Conservation (phyloP, 2,797 vertebrate genomes). For the Chelidonichthys spinosus region DNA sequence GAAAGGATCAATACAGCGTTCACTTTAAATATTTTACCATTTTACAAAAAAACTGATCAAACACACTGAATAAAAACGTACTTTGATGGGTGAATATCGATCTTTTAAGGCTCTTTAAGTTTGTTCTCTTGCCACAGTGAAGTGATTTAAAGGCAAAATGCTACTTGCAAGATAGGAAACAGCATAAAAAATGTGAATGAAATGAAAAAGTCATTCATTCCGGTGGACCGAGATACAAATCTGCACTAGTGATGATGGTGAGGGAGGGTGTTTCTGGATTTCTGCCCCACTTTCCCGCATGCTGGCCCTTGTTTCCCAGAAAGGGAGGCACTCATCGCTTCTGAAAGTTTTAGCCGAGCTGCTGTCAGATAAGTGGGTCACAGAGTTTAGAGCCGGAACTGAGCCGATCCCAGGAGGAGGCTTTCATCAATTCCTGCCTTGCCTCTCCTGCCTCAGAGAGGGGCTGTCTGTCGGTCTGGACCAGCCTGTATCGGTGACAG, state of each 20-base stretch:
- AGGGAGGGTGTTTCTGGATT: slow-evolving; percentile 2
- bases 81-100: not conserved
- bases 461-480: slow-evolving; percentile 40
- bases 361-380: slow-evolving; percentile 76
- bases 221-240: slow-evolving; percentile 6
- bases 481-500: slow-evolving; percentile 30
- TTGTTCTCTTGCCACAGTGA: slow-evolving; percentile 12
- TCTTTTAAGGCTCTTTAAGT: not conserved
- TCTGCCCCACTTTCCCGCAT: slow-evolving; percentile 16
- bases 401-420: slow-evolving; percentile 47
- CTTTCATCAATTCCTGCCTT: slow-evolving; percentile 24
- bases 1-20: not conserved
- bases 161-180: not conserved
- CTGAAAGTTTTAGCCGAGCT: slow-evolving; percentile 65
- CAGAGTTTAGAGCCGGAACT: slow-evolving; percentile 38
- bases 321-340: slow-evolving; percentile 20
- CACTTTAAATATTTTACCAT: slow-evolving; percentile 4
- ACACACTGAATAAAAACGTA: not conserved
- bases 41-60: not conserved
- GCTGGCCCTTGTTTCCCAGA: slow-evolving; percentile 15
- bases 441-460: slow-evolving; percentile 31
- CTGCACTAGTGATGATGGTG: not conserved
- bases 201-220: slow-evolving; percentile 3
- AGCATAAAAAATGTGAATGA: not conserved
- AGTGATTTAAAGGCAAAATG: slow-evolving; percentile 3